Base-by-base conservation (phyloP, 1,140 invertebrate genomes). In the Vanessa tameamea region DNA sequence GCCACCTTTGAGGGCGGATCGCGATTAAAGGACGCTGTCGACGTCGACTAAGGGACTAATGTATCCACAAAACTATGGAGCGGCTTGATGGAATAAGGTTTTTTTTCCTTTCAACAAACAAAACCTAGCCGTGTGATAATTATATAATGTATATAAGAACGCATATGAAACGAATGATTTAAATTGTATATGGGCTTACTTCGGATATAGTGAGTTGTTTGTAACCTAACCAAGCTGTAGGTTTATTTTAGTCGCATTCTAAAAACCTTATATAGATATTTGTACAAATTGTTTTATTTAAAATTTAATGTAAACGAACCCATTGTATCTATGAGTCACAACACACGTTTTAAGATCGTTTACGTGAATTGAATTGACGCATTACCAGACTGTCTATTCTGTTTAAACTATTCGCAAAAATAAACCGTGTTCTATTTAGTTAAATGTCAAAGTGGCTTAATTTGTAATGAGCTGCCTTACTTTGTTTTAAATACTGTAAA, bases 401-500 rank as follows among this genome's bases (percentile, higher is more conserved):
- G 20, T 5, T 31, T 16, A 16, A 3, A 67, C 23, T 20, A 8
- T 15, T 67, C 13, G 47, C 31, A 37, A 67, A 67, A 51, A 53
- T 53, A 26, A 47, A 50, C 65, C 50, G 14, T 67, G 12, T 67
- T 20, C 5, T 53, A 53, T 51, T 50, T 26, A 15, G 16, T 15
- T 67, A 53, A 67, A 67, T 37, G 65, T 37, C 26, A 53, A 67
- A 67, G 23, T 67, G n/a, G 47, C 26, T 16, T 13, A 31, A 67
- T 65, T 50, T n/a, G n/a, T 31, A 1, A 53, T 11, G 37, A 15
- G 15, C 15, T 11, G 65, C 63, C 47, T 64, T n/a, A 47, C 16
- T 50, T 47, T 67, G 50, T 51, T 67, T 67, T 67, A 51, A 67
- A 67, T 67, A 67, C 65, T 67, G 26, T 43, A 43, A 53, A 26